Base-by-base conservation (phyloP, 2,888 invertebrate species). In the Eristalis tenax region DNA sequence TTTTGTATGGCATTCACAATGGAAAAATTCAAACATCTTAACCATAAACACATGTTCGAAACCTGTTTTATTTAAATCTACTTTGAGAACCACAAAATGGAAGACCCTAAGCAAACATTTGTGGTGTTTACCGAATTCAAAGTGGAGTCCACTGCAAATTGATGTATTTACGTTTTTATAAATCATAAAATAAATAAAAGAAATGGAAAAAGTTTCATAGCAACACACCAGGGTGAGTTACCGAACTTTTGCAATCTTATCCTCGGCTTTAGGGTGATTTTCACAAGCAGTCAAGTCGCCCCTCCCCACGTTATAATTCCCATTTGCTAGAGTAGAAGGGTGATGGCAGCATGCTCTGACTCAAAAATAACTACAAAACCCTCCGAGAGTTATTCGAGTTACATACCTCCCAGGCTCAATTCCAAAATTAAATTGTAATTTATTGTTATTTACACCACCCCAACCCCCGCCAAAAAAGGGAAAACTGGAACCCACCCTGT, bases 391-490 rank as follows among this genome's bases (percentile, higher is more conserved):
- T 43, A 63, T 61, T 59, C 32, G 74, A 61, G 38, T 63, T 81
- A 69, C 61, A 68, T 32, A 66, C 75, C 61, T 22, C 22, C 13
- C 35, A 32, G 40, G 64, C 71, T 32, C 83, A 73, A 68, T 83
- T 87, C 75, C 83, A 73, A 83, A 87, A 87, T 87, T 87, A 87
- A 87, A 87, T 87, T 83, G 83, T 87, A 87, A 87, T 87, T 87
- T 83, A 87, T 87, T 79, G 86, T 83, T 83, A 87, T 87, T 87
- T 76, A 87, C 87, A 83, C 66, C 74, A 71, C 78, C 65, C 73
- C 69, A 15, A 70, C 69, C 32, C 32, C 32, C 4, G 10, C 3
- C 15, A 57, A 3, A 32, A 26, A 23, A 61, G 1, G n/a, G 10
- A 13, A 57, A n/a, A 8, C 22, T 15, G 38, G 71, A 73, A 66